Percentiles rank a stretch among this genome's conserved stretches.
These are phyloP conservation scores for Parnassius glacialis DNA, from an alignment of 2,888 invertebrate genomes.

Conservation along the genomic window DNA sequence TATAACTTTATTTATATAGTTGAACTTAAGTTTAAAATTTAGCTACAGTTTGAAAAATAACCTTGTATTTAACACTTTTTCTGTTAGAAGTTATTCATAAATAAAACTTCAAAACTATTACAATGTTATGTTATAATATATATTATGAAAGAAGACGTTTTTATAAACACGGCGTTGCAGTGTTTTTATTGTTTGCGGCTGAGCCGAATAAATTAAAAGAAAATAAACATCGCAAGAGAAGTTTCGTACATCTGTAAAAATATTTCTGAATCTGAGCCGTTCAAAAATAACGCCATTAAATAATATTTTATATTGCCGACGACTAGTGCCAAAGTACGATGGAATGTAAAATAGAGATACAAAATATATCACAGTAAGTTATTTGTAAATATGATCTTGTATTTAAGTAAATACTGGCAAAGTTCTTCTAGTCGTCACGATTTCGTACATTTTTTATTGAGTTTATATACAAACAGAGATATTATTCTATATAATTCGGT, in stretches of 20 bases:
- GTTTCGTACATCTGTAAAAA: too few species aligned
- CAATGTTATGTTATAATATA: too few species aligned
- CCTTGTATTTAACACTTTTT: too few species aligned
- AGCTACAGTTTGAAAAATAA: too few species aligned
- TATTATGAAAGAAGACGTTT: too few species aligned
- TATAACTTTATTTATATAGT: too few species aligned
- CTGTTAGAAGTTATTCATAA: too few species aligned
- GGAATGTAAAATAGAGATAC: not conserved
- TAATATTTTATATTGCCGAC: not conserved
- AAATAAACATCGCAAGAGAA: too few species aligned
- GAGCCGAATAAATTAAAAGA: constrained; percentile 2
- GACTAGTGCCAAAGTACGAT: not conserved
- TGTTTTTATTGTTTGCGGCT: constrained; percentile 5
- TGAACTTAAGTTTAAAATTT: too few species aligned
- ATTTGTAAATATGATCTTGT: constrained; percentile 3
- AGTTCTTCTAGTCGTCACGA: constrained; percentile 1
- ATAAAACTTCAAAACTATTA: too few species aligned
- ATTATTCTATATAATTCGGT: not conserved
- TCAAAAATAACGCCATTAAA: not conserved
- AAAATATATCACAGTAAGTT: not conserved
- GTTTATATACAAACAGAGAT: not conserved
- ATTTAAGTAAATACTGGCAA: not conserved
- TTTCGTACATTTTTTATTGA: constrained; percentile 6
- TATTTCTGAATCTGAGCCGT: too few species aligned
- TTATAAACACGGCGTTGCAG: too few species aligned